phyloP scores from a whole-genome alignment of 2,888 invertebrate species.

The Automeris io region DNA sequence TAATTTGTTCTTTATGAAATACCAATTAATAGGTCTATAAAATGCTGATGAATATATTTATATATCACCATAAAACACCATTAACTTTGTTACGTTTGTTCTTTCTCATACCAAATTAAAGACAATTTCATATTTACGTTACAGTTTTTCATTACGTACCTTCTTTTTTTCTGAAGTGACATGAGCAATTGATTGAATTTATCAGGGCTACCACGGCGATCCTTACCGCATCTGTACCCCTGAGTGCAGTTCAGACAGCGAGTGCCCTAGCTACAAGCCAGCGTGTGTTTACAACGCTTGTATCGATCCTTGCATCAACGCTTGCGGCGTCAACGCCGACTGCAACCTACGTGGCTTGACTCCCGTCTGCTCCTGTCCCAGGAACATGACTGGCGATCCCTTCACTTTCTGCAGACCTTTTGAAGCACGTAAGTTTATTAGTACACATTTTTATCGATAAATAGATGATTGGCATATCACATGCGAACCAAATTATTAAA shows the following conservation, averaged over 20 bases:
- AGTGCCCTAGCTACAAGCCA: conserved; percentile 86
- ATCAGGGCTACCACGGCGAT: conserved; percentile 86
- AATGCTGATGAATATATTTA: too few relatives aligned
- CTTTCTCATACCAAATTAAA: too few relatives aligned
- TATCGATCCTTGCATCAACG: conserved; percentile 88
- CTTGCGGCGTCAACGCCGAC: conserved; percentile 87
- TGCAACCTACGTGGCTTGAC: conserved; percentile 87
- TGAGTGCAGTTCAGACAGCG: conserved; percentile 87
- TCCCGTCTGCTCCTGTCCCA: conserved; percentile 91
- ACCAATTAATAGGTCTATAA: too few relatives aligned
- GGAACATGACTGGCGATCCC: conserved; percentile 92
- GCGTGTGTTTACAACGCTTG: conserved; percentile 90
- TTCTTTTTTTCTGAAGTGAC: too few relatives aligned
- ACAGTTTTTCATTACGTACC: too few relatives aligned
- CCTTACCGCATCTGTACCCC: conserved; percentile 85
- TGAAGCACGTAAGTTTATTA: conserved; percentile 79
- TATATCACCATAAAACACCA: too few relatives aligned
- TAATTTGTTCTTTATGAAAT: too few relatives aligned
- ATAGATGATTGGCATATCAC: too few relatives aligned
- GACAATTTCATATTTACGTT: too few relatives aligned
- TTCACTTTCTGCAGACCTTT: conserved; percentile 89
- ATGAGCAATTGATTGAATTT: too few relatives aligned
- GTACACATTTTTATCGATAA: not conserved
- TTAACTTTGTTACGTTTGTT: too few relatives aligned
- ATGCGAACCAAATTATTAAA: too few relatives aligned